These are phyloP conservation scores for Pyrgus malvae DNA, from an alignment of 2,888 invertebrate genomes.

Conservation along the genomic window DNA sequence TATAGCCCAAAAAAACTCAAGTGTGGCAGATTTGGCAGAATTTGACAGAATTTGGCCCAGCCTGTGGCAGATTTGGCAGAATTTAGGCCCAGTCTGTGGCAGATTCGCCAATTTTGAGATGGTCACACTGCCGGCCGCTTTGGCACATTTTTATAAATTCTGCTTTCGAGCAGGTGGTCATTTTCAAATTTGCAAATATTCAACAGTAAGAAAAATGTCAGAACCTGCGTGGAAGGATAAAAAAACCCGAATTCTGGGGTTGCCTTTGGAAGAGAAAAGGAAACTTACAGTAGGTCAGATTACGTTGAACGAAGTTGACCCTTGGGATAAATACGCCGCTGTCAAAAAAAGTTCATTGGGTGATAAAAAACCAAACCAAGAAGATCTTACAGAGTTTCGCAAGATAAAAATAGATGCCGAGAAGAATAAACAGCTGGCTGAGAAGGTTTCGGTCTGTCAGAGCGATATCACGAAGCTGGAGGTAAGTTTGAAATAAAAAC, in stretches of 20 bases:
- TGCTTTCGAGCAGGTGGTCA: not conserved
- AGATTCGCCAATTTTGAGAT: too few species aligned
- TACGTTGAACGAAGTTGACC: slow-evolving; percentile 69
- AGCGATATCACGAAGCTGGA: slow-evolving; percentile 93
- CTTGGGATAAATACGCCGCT: slow-evolving; percentile 80
- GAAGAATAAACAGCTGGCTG: slow-evolving; percentile 68
- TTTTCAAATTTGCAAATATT: slow-evolving; percentile 31
- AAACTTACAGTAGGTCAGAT: slow-evolving; percentile 68
- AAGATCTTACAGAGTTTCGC: slow-evolving; percentile 58
- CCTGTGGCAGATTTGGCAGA: too few species aligned
- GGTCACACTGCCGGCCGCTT: slow-evolving; percentile 4
- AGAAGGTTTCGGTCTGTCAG: slow-evolving; percentile 85
- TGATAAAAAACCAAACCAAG: slow-evolving; percentile 57
- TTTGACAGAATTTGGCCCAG: too few species aligned
- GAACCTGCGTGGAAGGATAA: slow-evolving; percentile 69
- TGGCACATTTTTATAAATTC: not conserved
- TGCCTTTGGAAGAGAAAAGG: slow-evolving; percentile 79
- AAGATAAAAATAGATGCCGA: slow-evolving; percentile 54
- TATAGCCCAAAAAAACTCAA: too few species aligned
- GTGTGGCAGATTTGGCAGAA: too few species aligned
- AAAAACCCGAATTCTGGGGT: slow-evolving; percentile 75
- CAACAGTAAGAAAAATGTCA: slow-evolving; percentile 61
- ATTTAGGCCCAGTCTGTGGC: too few species aligned
- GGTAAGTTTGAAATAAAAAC: slow-evolving; percentile 49
- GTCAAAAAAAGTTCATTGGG: slow-evolving; percentile 54